Base-by-base conservation (phyloP, 92 coral and sea anemone genomes). In the Anthopleura xanthogrammica region DNA sequence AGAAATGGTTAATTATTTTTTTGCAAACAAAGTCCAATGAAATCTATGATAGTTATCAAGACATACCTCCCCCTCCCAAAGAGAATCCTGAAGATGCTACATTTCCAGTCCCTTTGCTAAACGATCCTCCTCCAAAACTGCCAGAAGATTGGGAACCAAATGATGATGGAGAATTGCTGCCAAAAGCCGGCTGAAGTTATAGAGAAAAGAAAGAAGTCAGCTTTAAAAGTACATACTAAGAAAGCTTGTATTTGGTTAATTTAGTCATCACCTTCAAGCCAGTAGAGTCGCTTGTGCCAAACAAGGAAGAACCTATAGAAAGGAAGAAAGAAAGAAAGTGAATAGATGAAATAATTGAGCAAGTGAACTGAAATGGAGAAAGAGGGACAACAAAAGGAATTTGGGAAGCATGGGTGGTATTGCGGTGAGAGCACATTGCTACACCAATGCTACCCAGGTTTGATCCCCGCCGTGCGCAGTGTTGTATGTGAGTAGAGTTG, bases 61-160 rank as follows among this genome's bases (percentile, higher is more conserved):
- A 68, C 74, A 1, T 68, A 68, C 74, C 74, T 68, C 24, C 42
- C 41, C 74, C 74, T 29, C 74, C 74, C 29, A 83, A 5, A 48
- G 93, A 94, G 75, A 93, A 93, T 12, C 97, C 97, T 29, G 92
- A 83, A 0, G 94, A 80, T 46, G 82, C 86, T 48, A 93, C 97
- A 54, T 87, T 80, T 16, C 90, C 77, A 17, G 89, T 84, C 20
- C 88, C 86, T 16, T 85, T 81, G 54, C 88, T 83, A 65, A 90
- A 90, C 42, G 91, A 79, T 48, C 93, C 87, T 20, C 83, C 72
- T 54, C 83, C 56, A 75, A 92, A 90, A n/a, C 90, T 88, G n/a
- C 88, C 81, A 60, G 87, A 79, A 17, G 93, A 41, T 84, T 84
- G 88, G 55, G 94, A 75, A 57, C 91, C 89, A 79, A 94, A 88